Conservation (phyloP, 92 coral and sea anemone genomes). For the Actinostola sp. region DNA sequence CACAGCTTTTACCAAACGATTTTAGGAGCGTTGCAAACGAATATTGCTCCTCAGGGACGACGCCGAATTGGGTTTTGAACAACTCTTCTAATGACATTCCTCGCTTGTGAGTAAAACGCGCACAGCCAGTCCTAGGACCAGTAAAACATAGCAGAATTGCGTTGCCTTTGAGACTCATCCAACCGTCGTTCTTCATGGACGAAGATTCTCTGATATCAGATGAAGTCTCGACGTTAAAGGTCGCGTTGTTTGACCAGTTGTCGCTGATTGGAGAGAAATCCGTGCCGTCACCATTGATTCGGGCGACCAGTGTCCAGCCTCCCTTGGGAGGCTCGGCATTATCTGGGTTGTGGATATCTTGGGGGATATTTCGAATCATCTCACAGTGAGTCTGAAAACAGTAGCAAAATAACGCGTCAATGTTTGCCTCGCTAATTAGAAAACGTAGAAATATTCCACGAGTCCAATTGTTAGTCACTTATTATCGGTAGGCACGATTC, state of each 20-base stretch:
- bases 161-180: conserved; percentile 61
- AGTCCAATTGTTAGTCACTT: too few species aligned
- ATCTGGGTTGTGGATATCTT: conserved; percentile 81
- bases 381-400: conserved; percentile 84
- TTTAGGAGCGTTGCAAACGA: conserved; percentile 83
- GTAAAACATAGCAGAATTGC: conserved; percentile 74
- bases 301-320: conserved; percentile 90
- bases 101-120: conserved; percentile 79
- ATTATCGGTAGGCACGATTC: conserved; percentile 29
- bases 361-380: conserved; percentile 68
- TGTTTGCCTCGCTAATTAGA: too few species aligned
- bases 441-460: too few species aligned
- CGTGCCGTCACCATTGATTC: conserved; percentile 71
- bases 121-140: conserved; percentile 78
- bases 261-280: conserved; percentile 94
- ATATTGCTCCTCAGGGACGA: conserved; percentile 84
- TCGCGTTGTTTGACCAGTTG: conserved; percentile 79
- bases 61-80: conserved; percentile 77
- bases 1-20: conserved; percentile 87
- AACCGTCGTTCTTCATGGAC: conserved; percentile 91
- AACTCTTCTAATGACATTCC: conserved; percentile 62
- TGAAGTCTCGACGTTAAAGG: conserved; percentile 72
- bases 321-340: conserved; percentile 72
- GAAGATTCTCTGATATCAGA: conserved; percentile 70
- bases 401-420: conserved; percentile 11